Conservation (phyloP, 2,113 vertebrate species). For the Tragelaphus buxtoni region DNA sequence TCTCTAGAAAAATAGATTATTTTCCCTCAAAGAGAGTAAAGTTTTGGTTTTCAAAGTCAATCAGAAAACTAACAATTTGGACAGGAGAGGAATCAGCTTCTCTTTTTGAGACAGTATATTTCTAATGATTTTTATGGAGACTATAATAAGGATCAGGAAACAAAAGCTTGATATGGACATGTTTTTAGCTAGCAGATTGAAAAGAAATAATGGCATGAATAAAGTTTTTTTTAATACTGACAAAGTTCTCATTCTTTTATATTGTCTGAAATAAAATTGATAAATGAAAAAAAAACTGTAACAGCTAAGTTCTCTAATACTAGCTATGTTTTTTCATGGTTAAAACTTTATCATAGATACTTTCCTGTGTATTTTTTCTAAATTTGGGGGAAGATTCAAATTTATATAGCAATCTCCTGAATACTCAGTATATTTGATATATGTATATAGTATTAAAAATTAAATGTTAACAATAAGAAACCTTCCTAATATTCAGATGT, state of each 20-base stretch:
- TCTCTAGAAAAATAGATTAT: conserved; percentile 75
- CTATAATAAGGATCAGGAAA: conserved; percentile 59
- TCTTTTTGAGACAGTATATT: conserved; percentile 53
- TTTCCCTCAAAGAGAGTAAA: conserved; percentile 79
- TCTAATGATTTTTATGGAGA: conserved; percentile 70
- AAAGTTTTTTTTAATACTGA: conserved; percentile 7
- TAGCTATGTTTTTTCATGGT: neutral
- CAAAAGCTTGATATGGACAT: conserved; percentile 60
- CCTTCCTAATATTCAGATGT: neutral
- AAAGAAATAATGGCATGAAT: conserved; percentile 56
- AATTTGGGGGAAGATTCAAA: neutral
- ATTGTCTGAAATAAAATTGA: conserved; percentile 42
- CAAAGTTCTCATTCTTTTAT: conserved; percentile 55
- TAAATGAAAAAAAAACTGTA: conserved; percentile 21
- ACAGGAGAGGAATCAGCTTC: conserved; percentile 69
- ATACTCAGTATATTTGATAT: neutral
- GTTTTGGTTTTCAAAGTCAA: conserved; percentile 78
- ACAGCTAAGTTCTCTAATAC: neutral
- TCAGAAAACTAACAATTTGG: conserved; percentile 77
- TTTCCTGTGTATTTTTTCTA: neutral
- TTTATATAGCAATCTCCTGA: neutral
- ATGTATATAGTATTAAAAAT: neutral
- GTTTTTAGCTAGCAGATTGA: conserved; percentile 64
- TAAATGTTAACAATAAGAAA: neutral
- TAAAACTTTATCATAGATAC: neutral